Conservation (phyloP, 2,797 vertebrate genomes). For the Anguilla marmorata region DNA sequence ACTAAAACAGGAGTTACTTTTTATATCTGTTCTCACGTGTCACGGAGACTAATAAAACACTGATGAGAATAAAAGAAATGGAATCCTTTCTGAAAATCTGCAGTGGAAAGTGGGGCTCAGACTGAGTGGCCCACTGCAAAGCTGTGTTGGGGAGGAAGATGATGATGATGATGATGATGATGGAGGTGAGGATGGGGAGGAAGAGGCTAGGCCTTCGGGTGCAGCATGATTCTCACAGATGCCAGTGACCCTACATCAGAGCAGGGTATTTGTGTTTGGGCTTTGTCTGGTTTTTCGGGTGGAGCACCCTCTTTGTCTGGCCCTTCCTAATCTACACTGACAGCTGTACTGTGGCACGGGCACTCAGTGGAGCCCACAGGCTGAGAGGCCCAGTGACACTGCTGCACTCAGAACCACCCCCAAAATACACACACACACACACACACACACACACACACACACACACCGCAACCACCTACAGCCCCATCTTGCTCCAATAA, state of each 20-base stretch:
- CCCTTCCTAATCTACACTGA: slow-evolving; percentile 16
- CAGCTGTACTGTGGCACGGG: background rate
- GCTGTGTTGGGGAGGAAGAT: background rate
- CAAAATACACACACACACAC: background rate
- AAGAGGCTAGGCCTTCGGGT: background rate
- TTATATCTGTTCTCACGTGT: background rate
- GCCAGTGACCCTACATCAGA: background rate
- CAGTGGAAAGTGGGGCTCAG: background rate
- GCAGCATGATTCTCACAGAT: background rate
- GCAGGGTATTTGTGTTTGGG: slow-evolving; percentile 2
- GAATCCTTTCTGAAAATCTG: background rate
- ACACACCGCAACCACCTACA: background rate
- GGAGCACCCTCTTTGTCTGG: background rate
- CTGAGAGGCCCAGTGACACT: background rate
- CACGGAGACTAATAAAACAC: background rate
- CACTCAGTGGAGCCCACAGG: background rate
- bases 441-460: background rate
- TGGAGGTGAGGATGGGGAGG: background rate
- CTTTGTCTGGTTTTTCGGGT: slow-evolving; percentile 9
- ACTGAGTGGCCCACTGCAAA: background rate
- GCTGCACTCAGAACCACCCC: background rate
- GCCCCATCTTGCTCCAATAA: background rate
- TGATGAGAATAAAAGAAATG: background rate
- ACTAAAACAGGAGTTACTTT: background rate
- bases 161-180: background rate